phyloP scores from a whole-genome alignment of 2,113 vertebrate species.

The Acanthochromis polyacanthus region DNA sequence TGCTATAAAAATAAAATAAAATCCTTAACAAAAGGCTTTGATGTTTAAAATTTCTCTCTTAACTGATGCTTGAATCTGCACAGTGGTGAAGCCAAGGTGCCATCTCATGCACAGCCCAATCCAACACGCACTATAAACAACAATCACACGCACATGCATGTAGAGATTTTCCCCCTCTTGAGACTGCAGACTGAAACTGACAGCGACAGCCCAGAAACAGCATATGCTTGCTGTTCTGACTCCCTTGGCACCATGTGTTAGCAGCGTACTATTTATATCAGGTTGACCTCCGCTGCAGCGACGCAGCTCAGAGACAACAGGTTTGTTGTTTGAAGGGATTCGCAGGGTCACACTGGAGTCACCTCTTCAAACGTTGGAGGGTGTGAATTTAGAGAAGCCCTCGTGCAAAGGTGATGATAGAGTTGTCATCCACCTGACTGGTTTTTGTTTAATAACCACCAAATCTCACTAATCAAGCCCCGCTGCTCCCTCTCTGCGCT shows the following conservation, averaged over 20 bases:
- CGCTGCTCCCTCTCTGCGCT: slow-evolving; percentile 50
- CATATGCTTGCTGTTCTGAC: slow-evolving; percentile 59
- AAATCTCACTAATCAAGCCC: slow-evolving; percentile 21
- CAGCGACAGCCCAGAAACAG: slow-evolving; percentile 58
- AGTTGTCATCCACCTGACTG: slow-evolving; percentile 29
- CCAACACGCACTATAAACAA: slow-evolving; percentile 1
- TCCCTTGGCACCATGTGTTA: slow-evolving; percentile 67
- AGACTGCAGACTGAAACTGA: slow-evolving; percentile 57
- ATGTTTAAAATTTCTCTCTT: background rate
- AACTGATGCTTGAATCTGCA: slow-evolving; percentile 20
- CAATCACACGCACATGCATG: background rate
- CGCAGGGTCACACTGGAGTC: slow-evolving; percentile 15
- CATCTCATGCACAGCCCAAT: background rate
- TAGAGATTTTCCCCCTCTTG: slow-evolving; percentile 15
- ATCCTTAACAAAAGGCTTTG: background rate
- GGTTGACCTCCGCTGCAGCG: slow-evolving; percentile 41
- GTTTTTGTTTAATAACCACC: slow-evolving; percentile 9
- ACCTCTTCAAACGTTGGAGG: slow-evolving; percentile 3
- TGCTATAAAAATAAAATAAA: slow-evolving; percentile 11
- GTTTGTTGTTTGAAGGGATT: slow-evolving; percentile 27
- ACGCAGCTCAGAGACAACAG: slow-evolving; percentile 56
- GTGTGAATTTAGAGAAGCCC: slow-evolving; percentile 13
- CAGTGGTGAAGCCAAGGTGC: background rate
- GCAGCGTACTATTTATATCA: slow-evolving; percentile 72
- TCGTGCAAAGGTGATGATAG: background rate